Base-by-base conservation (phyloP, 2,113 vertebrate species). In the Artemisiospiza belli region DNA sequence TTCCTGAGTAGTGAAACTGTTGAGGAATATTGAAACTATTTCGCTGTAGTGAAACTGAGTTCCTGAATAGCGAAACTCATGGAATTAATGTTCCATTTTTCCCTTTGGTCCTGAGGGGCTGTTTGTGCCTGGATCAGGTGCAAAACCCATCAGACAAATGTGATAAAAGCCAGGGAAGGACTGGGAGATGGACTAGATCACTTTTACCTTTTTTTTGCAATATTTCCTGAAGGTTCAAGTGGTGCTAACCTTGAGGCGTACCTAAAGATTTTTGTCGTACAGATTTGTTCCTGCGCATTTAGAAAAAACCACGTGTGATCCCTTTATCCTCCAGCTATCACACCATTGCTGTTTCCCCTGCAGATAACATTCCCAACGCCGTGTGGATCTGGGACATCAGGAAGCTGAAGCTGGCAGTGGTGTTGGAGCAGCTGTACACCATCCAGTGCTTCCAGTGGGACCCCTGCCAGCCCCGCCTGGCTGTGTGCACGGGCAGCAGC, bases 301-400 rank as follows among this genome's bases (percentile, higher is more conserved):
- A 22, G 10, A 30, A 52, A 39, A 75, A 59, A 37, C 25, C 39
- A 18, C 23, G 1, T 0, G 1, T 2, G 15, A 57, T 23, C 55
- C 63, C 43, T 47, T 74, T 41, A 39, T 59, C 70, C 63, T 43
- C 31, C 7, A 3, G 63, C 14, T 28, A 1, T 58, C 55, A 21
- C 3, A 3, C 2, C 0, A 23, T 10, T 17, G 4, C 25, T 21
- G 12, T 27, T 73, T 64, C 43, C 24, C n/a, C 57, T 49, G 6
- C 90, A 99, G 99, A 99, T 97, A 99, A 98, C 84, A 97, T 99
- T 95, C 98, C 99, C 33, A 98, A 96, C 1, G 97, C 97, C 1
- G 91, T 99, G 31, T 99, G 99, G 99, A 97, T 99, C 92, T 99
- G 99, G 99, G 98, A 99, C 92, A 90, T 99, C 43, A 98, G 98